Evolutionary conservation across 2,888 invertebrate genomes (phyloP).

Genomic region (Trissolcus brochymenae): DNA sequence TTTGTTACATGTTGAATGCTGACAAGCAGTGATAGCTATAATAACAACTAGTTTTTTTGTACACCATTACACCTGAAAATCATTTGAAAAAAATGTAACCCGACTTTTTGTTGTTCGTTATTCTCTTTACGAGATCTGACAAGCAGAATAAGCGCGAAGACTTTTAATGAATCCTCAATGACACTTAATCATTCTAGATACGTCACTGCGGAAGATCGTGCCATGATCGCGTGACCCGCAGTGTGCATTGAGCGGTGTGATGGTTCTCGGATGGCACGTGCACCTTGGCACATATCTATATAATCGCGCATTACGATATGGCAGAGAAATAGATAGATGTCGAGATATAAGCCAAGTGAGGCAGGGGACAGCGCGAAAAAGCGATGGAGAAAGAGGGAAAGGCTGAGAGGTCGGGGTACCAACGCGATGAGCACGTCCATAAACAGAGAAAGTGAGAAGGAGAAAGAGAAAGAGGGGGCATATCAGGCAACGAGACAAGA

Average conservation of each 20-base stretch:
- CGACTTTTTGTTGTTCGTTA: background rate
- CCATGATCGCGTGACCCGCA: slow-evolving; percentile 51
- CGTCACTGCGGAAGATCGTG: slow-evolving; percentile 28
- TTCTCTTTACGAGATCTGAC: slow-evolving; percentile 13
- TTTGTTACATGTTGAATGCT: too few species aligned
- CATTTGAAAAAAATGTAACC: too few species aligned
- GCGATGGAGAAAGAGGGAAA: slow-evolving; percentile 36
- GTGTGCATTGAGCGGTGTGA: slow-evolving; percentile 40
- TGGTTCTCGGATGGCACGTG: slow-evolving; percentile 53
- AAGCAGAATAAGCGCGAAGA: background rate
- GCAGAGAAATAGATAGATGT: slow-evolving; percentile 51
- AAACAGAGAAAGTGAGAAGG: slow-evolving; percentile 58
- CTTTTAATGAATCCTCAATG: slow-evolving; percentile 43
- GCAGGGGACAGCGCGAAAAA: slow-evolving; percentile 58
- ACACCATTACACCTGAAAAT: too few species aligned
- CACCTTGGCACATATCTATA: slow-evolving; percentile 57
- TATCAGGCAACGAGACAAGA: slow-evolving; percentile 59
- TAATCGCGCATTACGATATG: slow-evolving; percentile 55
- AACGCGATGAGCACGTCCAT: slow-evolving; percentile 37
- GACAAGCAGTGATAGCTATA: too few species aligned
- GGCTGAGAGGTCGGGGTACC: slow-evolving; percentile 26
- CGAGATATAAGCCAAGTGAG: slow-evolving; percentile 48
- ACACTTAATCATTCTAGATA: slow-evolving; percentile 37
- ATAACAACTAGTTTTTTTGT: too few species aligned
- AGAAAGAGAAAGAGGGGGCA: slow-evolving; percentile 56